A percentile compares a stretch with the other conserved stretches of the same genome.
Evolutionary conservation across 2,113 vertebrate species (phyloP).

Genomic region (Malurus cyaneus): DNA sequence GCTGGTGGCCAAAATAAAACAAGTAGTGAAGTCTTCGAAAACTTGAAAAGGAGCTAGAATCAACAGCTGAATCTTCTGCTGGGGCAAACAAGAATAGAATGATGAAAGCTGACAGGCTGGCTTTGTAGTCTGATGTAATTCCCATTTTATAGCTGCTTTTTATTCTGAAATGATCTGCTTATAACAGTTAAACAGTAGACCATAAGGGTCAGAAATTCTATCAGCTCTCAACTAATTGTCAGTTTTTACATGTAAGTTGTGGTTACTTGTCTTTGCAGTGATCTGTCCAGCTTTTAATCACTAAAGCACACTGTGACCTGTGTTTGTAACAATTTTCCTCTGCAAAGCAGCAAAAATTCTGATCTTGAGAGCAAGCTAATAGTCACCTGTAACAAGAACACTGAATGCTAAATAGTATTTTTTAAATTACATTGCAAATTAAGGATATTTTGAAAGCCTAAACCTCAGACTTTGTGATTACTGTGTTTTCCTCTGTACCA

Average conservation of each 20-base stretch:
- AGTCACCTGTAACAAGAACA: not conserved
- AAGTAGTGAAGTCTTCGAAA: not conserved
- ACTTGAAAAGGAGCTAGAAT: not conserved
- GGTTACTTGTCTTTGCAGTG: not conserved
- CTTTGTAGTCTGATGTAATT: not conserved
- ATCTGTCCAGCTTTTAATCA: not conserved
- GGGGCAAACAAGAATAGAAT: not conserved
- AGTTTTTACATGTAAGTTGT: not conserved
- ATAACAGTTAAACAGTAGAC: not conserved
- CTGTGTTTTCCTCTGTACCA: not conserved
- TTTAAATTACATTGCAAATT: not conserved
- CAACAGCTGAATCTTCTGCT: slow-evolving; percentile 1
- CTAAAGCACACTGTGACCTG: not conserved
- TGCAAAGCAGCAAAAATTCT: not conserved
- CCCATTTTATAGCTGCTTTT: not conserved
- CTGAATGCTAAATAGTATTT: not conserved
- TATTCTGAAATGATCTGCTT: not conserved
- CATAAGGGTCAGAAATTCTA: not conserved
- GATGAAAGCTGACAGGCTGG: not conserved
- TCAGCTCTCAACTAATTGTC: not conserved
- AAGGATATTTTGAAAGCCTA: not conserved
- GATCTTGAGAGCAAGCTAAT: not conserved
- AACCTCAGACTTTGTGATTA: not conserved
- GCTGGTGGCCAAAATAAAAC: not conserved
- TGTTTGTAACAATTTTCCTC: not conserved